phyloP scores from a whole-genome alignment of 2,113 vertebrate species.

The Odocoileus virginianus region DNA sequence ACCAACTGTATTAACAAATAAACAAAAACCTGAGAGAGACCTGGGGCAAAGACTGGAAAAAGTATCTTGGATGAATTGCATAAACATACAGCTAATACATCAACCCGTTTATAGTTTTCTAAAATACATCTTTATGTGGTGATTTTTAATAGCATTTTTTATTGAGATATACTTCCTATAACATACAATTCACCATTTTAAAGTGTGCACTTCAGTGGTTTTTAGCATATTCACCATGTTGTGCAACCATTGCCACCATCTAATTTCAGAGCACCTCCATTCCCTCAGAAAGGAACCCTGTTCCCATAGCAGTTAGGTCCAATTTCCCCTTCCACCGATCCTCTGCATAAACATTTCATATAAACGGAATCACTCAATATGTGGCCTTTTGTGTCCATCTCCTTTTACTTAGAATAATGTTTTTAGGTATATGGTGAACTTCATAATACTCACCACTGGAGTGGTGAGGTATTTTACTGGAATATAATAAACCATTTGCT shows the following conservation, averaged over 20 bases:
- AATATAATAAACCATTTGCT: not conserved
- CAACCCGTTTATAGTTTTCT: not conserved
- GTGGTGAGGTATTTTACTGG: not conserved
- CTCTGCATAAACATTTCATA: not conserved
- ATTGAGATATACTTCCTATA: not conserved
- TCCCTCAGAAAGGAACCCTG: not conserved
- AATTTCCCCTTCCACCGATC: not conserved
- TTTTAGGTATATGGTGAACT: not conserved
- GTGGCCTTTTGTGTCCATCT: not conserved
- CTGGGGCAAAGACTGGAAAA: not conserved
- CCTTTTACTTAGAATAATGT: not conserved
- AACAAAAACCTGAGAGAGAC: constrained; percentile 8
- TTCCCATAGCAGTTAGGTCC: not conserved
- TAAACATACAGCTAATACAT: not conserved
- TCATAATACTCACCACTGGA: not conserved
- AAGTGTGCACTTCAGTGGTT: not conserved
- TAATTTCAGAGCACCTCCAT: constrained; percentile 20
- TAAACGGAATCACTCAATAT: not conserved
- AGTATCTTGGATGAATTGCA: not conserved
- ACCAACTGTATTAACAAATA: not conserved
- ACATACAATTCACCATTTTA: not conserved
- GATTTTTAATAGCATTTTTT: constrained; percentile 23
- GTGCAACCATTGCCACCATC: not conserved
- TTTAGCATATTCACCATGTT: not conserved
- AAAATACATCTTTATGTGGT: constrained; percentile 6